These are phyloP conservation scores for Elmis aenea DNA, from an alignment of 2,888 invertebrate species.

Conservation along the genomic window DNA sequence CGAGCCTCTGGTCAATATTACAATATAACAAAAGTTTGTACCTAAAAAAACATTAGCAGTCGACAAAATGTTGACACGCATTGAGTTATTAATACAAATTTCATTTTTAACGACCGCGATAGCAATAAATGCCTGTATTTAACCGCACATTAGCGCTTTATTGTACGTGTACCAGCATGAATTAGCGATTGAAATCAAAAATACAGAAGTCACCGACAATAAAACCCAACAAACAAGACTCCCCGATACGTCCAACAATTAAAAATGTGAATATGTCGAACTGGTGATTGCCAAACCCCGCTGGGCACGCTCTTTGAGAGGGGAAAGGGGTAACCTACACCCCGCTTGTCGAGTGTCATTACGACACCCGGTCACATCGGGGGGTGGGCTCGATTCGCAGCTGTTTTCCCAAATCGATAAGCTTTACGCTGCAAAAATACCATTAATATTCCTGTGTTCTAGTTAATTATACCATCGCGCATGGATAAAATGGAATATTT, in stretches of 20 bases:
- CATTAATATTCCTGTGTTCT: neutral
- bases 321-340: constrained; percentile 31
- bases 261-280: constrained; percentile 23
- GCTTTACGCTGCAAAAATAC: constrained; percentile 5
- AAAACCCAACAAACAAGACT: constrained; percentile 29
- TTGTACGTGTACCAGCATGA: neutral
- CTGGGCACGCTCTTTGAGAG: constrained; percentile 36
- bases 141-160: neutral
- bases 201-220: constrained; percentile 5
- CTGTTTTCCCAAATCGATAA: constrained; percentile 28
- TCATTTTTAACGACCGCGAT: no score
- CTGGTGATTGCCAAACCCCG: constrained; percentile 38
- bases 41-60: no score
- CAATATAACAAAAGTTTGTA: no score
- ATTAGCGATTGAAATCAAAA: constrained; percentile 1
- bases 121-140: no score
- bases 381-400: constrained; percentile 37
- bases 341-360: constrained; percentile 42
- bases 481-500: constrained; percentile 1
- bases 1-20: constrained; percentile 9
- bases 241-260: constrained; percentile 29
- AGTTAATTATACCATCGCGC: neutral
- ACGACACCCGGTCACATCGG: constrained; percentile 41
- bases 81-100: no score
- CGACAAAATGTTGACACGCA: no score